Percentiles rank a stretch among this genome's conserved stretches.
Conservation (phyloP, 2,797 vertebrate genomes). For the Pempheris klunzingeri region DNA sequence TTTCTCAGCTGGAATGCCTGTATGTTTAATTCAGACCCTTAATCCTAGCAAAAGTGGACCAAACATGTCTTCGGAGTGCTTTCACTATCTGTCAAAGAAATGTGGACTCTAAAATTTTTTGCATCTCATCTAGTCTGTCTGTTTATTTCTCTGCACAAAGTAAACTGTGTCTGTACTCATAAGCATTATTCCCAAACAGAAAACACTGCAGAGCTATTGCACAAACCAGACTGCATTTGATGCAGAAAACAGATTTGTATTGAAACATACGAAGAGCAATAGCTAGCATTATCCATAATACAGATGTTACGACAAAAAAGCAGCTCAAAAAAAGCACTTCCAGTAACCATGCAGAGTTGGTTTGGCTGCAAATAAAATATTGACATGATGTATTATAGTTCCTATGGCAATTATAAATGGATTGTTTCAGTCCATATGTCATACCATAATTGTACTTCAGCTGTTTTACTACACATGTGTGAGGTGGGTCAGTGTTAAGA, state of each 20-base stretch:
- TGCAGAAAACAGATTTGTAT: conserved; percentile 7
- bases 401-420: conserved; percentile 25
- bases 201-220: background rate
- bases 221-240: conserved; percentile 3
- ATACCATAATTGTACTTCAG: conserved; percentile 16
- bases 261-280: background rate
- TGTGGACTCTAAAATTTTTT: conserved; percentile 34
- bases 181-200: conserved; percentile 16
- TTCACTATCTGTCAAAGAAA: conserved; percentile 53
- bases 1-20: conserved; percentile 76
- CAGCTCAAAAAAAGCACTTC: conserved; percentile 1
- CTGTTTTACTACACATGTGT: conserved; percentile 19
- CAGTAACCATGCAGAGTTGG: background rate
- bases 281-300: background rate
- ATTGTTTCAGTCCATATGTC: conserved; percentile 34
- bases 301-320: conserved; percentile 1
- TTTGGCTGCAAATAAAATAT: conserved; percentile 47
- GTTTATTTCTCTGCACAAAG: conserved; percentile 6
- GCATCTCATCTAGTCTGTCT: conserved; percentile 33
- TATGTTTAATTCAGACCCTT: conserved; percentile 80
- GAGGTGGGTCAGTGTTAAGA: conserved; percentile 17
- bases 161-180: background rate
- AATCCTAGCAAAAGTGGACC: conserved; percentile 82
- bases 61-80: conserved; percentile 71
- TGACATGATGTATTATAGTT: conserved; percentile 29